Percentiles rank a stretch among this genome's conserved stretches.
Evolutionary conservation across 92 coral and sea anemone genomes (phyloP).

Genomic region (Scolanthus callimorphus): DNA sequence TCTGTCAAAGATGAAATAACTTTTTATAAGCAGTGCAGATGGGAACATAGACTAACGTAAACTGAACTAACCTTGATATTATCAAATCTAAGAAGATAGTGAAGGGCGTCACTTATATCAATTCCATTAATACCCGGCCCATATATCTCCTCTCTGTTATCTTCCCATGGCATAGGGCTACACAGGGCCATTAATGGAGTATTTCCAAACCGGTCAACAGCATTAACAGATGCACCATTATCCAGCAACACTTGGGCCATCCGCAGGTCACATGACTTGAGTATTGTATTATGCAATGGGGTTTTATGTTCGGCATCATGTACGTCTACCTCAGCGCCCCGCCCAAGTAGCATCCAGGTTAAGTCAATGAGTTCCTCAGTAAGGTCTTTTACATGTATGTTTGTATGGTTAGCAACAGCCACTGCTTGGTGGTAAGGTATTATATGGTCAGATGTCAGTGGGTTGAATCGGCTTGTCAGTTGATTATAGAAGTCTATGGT

Average conservation of each 20-base stretch:
- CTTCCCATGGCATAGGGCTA: constrained; percentile 78
- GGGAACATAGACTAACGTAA: too few relatives aligned
- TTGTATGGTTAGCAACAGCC: constrained; percentile 22
- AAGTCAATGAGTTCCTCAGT: constrained; percentile 65
- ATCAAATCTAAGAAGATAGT: constrained; percentile 63
- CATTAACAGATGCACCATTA: constrained; percentile 73
- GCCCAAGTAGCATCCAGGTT: constrained; percentile 72
- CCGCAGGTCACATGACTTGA: constrained; percentile 62
- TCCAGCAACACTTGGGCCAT: constrained; percentile 77
- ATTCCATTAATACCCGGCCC: constrained; percentile 57
- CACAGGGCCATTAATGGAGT: constrained; percentile 86
- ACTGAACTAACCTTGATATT: constrained; percentile 51
- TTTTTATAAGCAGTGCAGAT: too few relatives aligned
- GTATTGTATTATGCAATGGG: constrained; percentile 65
- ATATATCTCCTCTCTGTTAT: constrained; percentile 35
- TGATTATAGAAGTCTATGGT: constrained; percentile 58
- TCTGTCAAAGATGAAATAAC: too few relatives aligned
- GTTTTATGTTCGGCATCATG: constrained; percentile 72
- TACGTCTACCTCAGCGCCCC: constrained; percentile 76
- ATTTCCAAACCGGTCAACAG: constrained; percentile 71
- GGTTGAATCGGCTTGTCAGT: constrained; percentile 44
- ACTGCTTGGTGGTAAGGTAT: constrained; percentile 24
- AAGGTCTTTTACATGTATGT: constrained; percentile 47
- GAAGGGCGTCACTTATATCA: constrained; percentile 58
- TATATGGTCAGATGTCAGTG: constrained; percentile 3